A percentile compares a stretch with the other conserved stretches of the same genome.
Evolutionary conservation across 2,888 invertebrate genomes (phyloP).

Genomic region (Prosopocoilus inquinatus): DNA sequence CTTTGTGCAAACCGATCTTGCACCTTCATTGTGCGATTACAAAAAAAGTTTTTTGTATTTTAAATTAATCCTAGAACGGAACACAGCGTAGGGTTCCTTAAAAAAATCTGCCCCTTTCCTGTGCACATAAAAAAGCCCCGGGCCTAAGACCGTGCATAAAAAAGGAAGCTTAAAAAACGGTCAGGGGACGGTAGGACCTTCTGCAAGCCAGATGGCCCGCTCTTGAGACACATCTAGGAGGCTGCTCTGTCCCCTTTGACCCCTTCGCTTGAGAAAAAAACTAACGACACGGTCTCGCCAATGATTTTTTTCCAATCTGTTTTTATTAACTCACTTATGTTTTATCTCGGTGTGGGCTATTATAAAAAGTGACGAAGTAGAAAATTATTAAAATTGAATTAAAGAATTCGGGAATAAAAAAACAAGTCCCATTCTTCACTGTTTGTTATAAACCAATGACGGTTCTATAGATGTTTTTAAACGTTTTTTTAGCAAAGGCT

Average conservation of each 20-base stretch:
- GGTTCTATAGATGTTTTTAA: no score
- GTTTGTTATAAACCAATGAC: no score
- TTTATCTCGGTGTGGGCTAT: slow-evolving; percentile 25
- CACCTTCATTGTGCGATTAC: slow-evolving; percentile 49
- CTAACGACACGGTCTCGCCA: slow-evolving; percentile 12
- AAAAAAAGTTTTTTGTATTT: slow-evolving; percentile 44
- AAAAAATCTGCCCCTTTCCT: slow-evolving; percentile 53
- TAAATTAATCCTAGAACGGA: slow-evolving; percentile 52
- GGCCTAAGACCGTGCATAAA: slow-evolving; percentile 42
- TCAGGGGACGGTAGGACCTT: slow-evolving; percentile 41
- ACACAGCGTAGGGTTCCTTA: slow-evolving; percentile 51
- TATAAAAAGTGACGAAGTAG: slow-evolving; percentile 24
- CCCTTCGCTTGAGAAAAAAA: slow-evolving; percentile 44
- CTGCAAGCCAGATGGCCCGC: slow-evolving; percentile 33
- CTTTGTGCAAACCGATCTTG: slow-evolving; percentile 48
- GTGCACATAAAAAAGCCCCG: slow-evolving; percentile 31
- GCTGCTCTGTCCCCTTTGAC: slow-evolving; percentile 44
- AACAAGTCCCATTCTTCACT: neutral
- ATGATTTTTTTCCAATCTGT: slow-evolving; percentile 8
- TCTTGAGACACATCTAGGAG: slow-evolving; percentile 39
- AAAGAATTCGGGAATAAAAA: slow-evolving; percentile 1
- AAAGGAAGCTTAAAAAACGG: slow-evolving; percentile 51
- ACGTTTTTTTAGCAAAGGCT: no score
- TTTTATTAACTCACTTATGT: slow-evolving; percentile 6
- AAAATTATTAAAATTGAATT: slow-evolving; percentile 28